Conservation (phyloP, 2,113 vertebrate species). For the Halcyon senegalensis region DNA sequence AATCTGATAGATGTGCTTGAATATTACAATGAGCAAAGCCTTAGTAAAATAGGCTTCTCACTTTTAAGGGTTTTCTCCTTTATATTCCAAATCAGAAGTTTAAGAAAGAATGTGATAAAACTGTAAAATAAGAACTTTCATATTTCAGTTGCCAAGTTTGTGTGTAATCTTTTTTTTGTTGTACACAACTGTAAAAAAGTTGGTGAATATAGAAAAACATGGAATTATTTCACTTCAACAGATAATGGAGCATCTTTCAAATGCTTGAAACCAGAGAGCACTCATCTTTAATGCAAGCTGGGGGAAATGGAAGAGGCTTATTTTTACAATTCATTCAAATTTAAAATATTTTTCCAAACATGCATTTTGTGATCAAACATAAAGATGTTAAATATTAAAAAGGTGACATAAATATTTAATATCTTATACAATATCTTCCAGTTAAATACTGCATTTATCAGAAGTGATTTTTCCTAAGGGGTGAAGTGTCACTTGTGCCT, state of each 20-base stretch:
- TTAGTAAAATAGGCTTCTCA: not conserved
- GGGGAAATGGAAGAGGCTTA: conserved; percentile 28
- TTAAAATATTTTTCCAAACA: conserved; percentile 13
- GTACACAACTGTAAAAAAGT: not conserved
- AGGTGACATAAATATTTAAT: conserved; percentile 47
- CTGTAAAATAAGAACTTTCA: not conserved
- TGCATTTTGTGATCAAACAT: conserved; percentile 32
- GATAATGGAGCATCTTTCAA: conserved; percentile 33
- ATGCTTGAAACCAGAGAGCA: conserved; percentile 32
- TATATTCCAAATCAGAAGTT: not conserved
- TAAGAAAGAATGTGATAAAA: not conserved
- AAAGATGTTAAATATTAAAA: conserved; percentile 42
- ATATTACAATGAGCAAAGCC: not conserved
- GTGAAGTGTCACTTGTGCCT: conserved; percentile 67
- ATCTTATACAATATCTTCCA: conserved; percentile 54
- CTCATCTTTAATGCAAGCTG: conserved; percentile 7
- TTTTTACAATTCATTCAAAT: conserved; percentile 15
- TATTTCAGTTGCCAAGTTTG: not conserved
- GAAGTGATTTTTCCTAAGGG: conserved; percentile 67
- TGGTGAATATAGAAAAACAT: conserved; percentile 27
- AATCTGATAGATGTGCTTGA: not conserved
- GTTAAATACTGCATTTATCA: conserved; percentile 69
- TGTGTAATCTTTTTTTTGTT: not conserved
- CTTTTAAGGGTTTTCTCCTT: not conserved
- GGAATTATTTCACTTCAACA: conserved; percentile 25